Evolutionary conservation across 2,797 vertebrate species (phyloP), one percentile per base, ranked within the genome.

Genomic region (Aulostomus chinensis): DNA sequence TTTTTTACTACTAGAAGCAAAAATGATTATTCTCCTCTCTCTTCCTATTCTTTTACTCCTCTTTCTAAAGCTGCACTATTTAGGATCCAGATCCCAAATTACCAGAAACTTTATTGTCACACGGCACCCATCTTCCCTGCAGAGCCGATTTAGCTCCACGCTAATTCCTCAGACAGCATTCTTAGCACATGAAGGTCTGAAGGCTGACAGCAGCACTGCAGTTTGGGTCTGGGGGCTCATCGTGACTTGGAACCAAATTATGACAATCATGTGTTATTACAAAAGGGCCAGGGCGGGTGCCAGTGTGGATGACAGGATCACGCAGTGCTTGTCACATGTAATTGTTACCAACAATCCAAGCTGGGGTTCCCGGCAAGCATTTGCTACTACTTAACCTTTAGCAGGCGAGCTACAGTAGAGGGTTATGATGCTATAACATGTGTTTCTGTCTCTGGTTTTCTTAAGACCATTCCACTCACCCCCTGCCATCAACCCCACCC

Each of bases 221-320:
- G 59, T 55, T 78, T 57, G 72, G 68, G 67, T 79, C 76, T 61
- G 49, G 62, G 60, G 72, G 54, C 49, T 78, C 51, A 59, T 51
- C 33, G 49, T 80, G 80, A 77, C 79, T 73, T 70, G 60, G 68
- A 84, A 71, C 72, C 51, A 73, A 77, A 75, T 72, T 48, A 62
- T 74, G 63, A 76, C 79, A 77, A 76, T 73, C 33, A 58, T 39
- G 52, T 66, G 49, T 74, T 70, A 84, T 83, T 83, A 58, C 68
- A 37, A 53, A 49, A 53, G 2, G 2, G 45, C 48, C 2, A 14
- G 53, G 64, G 59, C 5, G 24, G 51, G 37, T 60, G 65, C 81
- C 74, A 81, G n/a, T 32, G 30, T 24, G 5, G 58, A 74, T 72
- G 64, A 80, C 71, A 57, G 68, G 52, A 77, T 76, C 71, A 83